These are phyloP conservation scores for Lepidostoma basale DNA, from an alignment of 1,140 invertebrate species.

Conservation along the genomic window DNA sequence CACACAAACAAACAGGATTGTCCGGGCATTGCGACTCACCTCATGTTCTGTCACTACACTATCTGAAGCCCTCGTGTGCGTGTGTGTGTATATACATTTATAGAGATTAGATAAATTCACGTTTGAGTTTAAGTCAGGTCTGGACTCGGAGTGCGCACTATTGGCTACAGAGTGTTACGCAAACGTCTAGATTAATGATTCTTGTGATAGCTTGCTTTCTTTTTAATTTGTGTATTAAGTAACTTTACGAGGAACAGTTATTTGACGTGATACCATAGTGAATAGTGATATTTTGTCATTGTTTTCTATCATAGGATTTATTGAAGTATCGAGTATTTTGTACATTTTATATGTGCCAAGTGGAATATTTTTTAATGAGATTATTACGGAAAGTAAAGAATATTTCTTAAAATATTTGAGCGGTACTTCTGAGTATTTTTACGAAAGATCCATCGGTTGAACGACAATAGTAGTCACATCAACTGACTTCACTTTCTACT, in stretches of 20 bases:
- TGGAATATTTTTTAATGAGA: conserved; percentile 46
- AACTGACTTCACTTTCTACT: too few species aligned
- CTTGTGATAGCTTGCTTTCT: conserved; percentile 32
- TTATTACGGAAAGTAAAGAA: conserved; percentile 39
- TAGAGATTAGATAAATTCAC: not conserved
- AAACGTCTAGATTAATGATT: conserved; percentile 37
- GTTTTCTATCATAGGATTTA: conserved; percentile 47
- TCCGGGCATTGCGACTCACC: too few species aligned
- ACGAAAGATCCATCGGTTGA: too few species aligned
- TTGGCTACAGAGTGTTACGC: not conserved
- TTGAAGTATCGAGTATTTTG: conserved; percentile 41
- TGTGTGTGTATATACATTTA: not conserved
- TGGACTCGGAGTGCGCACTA: not conserved
- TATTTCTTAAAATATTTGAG: too few species aligned
- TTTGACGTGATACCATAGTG: conserved; percentile 42
- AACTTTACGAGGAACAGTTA: conserved; percentile 39
- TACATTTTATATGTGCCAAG: conserved; percentile 45
- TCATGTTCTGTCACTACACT: too few species aligned
- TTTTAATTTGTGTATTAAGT: conserved; percentile 41
- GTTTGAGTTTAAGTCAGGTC: not conserved
- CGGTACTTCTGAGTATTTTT: too few species aligned
- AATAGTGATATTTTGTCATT: conserved; percentile 44
- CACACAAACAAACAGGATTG: too few species aligned
- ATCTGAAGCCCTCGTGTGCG: too few species aligned
- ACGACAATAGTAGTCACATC: too few species aligned